A percentile compares a stretch with the other conserved stretches of the same genome.
Conservation (phyloP, 2,888 invertebrate species). For the Phalera bucephala region DNA sequence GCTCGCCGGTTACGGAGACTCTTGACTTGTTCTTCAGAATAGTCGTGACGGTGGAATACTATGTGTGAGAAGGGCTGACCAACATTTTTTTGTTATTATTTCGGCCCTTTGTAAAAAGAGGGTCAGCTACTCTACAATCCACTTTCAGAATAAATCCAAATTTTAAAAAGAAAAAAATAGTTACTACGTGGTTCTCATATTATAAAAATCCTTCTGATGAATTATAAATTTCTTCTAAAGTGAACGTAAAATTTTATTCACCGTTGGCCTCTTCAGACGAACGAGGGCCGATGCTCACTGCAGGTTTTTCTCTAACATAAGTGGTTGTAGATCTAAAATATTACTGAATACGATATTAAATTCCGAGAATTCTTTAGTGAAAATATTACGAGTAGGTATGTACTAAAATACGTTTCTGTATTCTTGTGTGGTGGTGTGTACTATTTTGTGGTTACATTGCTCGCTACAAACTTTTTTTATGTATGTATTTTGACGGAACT, state of each 20-base stretch:
- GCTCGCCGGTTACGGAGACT: too few relatives aligned
- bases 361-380: conserved; percentile 5
- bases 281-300: conserved; percentile 72
- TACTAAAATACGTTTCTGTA: too few relatives aligned
- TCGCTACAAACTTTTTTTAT: too few relatives aligned
- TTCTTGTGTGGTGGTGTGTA: too few relatives aligned
- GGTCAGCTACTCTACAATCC: not conserved
- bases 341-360: conserved; percentile 34
- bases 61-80: too few relatives aligned
- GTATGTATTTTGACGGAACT: too few relatives aligned
- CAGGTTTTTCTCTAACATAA: conserved; percentile 64
- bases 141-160: conserved; percentile 4
- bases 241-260: conserved; percentile 60
- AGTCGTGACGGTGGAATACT: too few relatives aligned
- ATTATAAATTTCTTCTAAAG: conserved; percentile 47
- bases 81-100: conserved; percentile 6
- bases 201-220: conserved; percentile 26
- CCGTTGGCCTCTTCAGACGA: conserved; percentile 60
- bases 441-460: too few relatives aligned
- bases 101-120: not conserved
- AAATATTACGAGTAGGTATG: too few relatives aligned
- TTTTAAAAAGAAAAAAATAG: conserved; percentile 7
- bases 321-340: conserved; percentile 32
- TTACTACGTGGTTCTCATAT: conserved; percentile 6
- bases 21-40: too few relatives aligned